Percentiles rank a stretch among this genome's conserved stretches.
Evolutionary conservation across 2,888 invertebrate genomes (phyloP).

Genomic region (Coelogynopora nodosa): DNA sequence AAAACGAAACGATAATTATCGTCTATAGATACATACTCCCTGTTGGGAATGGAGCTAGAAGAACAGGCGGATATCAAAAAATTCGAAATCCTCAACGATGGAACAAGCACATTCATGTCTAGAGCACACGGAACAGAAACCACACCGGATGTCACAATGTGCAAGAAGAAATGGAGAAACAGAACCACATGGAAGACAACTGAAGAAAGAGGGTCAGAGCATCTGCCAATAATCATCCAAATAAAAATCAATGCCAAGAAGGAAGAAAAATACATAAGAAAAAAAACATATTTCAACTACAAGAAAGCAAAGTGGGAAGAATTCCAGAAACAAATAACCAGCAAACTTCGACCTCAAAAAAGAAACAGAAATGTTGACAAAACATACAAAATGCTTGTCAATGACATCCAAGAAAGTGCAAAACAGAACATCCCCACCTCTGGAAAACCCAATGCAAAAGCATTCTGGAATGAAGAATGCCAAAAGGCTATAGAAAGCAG

Average conservation of each 20-base stretch:
- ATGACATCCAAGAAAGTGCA: background rate
- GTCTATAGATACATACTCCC: too few relatives aligned
- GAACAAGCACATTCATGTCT: background rate
- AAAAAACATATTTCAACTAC: background rate
- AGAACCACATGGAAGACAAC: background rate
- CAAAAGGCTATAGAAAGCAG: background rate
- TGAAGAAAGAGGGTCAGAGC: background rate
- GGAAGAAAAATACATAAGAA: background rate
- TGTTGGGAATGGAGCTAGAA: background rate
- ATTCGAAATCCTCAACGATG: slow-evolving; percentile 8
- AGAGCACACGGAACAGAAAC: slow-evolving; percentile 14
- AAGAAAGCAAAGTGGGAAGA: slow-evolving; percentile 11
- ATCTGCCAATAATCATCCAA: background rate
- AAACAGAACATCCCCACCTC: background rate
- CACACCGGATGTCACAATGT: background rate
- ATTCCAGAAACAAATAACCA: background rate
- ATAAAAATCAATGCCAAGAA: background rate
- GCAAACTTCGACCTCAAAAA: background rate
- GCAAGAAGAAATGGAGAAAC: slow-evolving; percentile 4
- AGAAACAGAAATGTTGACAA: slow-evolving; percentile 12
- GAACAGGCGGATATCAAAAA: background rate
- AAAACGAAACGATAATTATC: too few relatives aligned
- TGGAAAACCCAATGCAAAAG: background rate
- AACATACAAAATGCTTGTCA: background rate
- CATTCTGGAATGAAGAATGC: background rate